These are phyloP conservation scores for Caenorhabditis afra DNA, from an alignment of 2,888 invertebrate species.

Conservation along the genomic window DNA sequence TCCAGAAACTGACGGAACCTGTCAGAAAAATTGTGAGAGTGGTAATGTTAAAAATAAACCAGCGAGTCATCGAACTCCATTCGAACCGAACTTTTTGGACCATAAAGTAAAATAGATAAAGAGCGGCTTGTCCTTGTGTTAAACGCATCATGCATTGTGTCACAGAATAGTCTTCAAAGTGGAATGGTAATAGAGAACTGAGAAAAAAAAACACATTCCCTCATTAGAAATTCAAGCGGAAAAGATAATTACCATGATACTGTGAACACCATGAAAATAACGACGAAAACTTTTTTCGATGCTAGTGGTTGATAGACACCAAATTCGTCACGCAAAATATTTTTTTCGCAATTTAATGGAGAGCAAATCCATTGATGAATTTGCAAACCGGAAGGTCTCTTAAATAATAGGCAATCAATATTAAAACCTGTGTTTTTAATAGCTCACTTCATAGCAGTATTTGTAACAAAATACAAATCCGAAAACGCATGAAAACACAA, in stretches of 20 bases:
- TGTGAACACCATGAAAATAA: background rate
- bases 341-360: background rate
- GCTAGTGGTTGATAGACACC: slow-evolving; percentile 13
- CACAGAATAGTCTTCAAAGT: background rate
- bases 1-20: background rate
- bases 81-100: slow-evolving; percentile 35
- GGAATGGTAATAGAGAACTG: background rate
- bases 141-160: background rate
- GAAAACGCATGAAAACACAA: background rate
- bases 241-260: background rate
- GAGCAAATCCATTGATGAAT: slow-evolving; percentile 10
- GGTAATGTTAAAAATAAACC: background rate
- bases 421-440: background rate
- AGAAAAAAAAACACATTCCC: no score
- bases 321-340: background rate
- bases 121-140: slow-evolving; percentile 5
- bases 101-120: slow-evolving; percentile 19
- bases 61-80: background rate
- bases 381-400: slow-evolving; percentile 19
- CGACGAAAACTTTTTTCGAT: slow-evolving; percentile 9
- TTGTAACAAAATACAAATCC: slow-evolving; percentile 10
- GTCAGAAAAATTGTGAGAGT: background rate
- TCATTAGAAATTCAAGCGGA: background rate
- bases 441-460: slow-evolving; percentile 30
- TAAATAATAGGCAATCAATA: background rate